Conservation (phyloP, 2,888 invertebrate species). For the Lepidonotus clava region DNA sequence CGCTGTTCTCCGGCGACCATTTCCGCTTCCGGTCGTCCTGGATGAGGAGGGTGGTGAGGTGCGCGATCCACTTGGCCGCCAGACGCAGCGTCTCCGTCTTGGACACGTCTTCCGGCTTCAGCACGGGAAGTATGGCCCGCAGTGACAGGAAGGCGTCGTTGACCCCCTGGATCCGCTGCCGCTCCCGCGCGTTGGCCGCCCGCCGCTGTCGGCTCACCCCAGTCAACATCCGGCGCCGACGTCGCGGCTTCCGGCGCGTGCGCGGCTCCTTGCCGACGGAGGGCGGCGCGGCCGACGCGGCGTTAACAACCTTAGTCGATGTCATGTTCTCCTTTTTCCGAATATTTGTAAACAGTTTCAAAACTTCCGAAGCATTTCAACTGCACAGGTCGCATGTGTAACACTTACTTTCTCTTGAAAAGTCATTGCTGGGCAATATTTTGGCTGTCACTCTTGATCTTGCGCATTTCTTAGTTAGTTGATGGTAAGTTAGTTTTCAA, state of each 20-base stretch:
- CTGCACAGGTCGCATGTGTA: too few species aligned
- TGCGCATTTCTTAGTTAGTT: too few species aligned
- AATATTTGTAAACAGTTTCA: too few species aligned
- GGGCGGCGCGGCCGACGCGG: not conserved
- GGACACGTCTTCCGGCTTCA: slow-evolving; percentile 57
- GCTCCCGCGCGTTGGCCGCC: slow-evolving; percentile 57
- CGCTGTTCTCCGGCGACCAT: not conserved
- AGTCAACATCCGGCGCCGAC: slow-evolving; percentile 56
- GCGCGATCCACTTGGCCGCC: slow-evolving; percentile 59
- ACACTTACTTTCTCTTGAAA: too few species aligned
- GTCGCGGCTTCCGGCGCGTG: slow-evolving; percentile 39
- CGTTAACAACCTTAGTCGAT: slow-evolving; percentile 4
- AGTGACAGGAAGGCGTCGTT: slow-evolving; percentile 57
- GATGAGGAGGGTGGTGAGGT: slow-evolving; percentile 57
- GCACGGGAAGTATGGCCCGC: slow-evolving; percentile 42
- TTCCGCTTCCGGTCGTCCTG: slow-evolving; percentile 54
- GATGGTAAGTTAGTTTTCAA: too few species aligned
- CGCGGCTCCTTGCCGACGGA: slow-evolving; percentile 48
- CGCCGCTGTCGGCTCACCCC: slow-evolving; percentile 57
- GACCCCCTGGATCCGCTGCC: slow-evolving; percentile 56
- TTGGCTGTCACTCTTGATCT: too few species aligned
- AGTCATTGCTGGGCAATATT: too few species aligned
- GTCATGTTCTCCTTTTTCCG: too few species aligned
- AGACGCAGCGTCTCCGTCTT: slow-evolving; percentile 56
- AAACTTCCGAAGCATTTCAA: too few species aligned